Evolutionary conservation across 2,113 vertebrate genomes (phyloP).

Genomic region (Equus przewalskii): DNA sequence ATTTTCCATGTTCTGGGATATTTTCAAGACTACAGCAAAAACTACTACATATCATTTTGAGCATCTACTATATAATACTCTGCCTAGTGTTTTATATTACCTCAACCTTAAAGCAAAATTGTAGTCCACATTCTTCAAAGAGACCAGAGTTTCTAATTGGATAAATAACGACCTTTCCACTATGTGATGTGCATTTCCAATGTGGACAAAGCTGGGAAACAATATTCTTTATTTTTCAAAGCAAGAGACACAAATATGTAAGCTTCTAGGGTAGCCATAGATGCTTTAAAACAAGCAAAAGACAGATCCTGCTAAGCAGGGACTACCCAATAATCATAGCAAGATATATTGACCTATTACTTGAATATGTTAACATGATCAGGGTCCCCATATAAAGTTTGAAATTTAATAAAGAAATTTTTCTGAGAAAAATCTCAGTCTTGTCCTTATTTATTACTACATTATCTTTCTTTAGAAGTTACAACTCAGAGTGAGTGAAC

Average conservation of each 20-base stretch:
- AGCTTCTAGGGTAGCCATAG: background rate
- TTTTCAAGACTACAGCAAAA: background rate
- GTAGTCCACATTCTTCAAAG: background rate
- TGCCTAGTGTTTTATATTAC: background rate
- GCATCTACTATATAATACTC: background rate
- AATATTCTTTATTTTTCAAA: background rate
- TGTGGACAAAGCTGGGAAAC: background rate
- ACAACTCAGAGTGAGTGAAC: background rate
- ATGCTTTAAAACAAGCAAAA: background rate
- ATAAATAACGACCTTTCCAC: background rate
- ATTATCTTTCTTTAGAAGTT: slow-evolving; percentile 2
- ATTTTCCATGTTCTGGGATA: background rate
- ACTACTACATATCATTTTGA: background rate
- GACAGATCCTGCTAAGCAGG: background rate
- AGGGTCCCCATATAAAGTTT: background rate
- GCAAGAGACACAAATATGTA: background rate
- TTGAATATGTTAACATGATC: background rate
- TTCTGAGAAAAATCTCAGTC: background rate
- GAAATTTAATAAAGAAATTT: background rate
- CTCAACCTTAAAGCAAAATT: background rate
- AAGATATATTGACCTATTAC: background rate
- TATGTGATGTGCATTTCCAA: background rate
- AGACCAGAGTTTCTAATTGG: background rate
- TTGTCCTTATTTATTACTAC: background rate
- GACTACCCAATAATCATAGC: background rate